Percentiles rank a stretch among this genome's conserved stretches.
phyloP scores from a whole-genome alignment of 2,113 vertebrate genomes.

The Tricholaema leucomelas region DNA sequence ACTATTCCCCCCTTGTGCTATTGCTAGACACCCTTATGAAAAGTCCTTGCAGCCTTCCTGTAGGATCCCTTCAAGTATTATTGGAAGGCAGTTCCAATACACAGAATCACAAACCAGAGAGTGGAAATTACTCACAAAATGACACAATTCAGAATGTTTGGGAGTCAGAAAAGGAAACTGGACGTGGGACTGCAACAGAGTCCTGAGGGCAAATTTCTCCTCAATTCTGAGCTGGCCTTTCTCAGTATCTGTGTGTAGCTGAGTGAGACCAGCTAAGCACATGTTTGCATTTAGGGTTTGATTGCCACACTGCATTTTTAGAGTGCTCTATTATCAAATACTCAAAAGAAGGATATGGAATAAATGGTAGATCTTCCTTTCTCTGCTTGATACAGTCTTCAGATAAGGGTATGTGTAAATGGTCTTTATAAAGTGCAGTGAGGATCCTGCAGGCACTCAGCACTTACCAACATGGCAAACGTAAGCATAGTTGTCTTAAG shows the following conservation, averaged over 20 bases:
- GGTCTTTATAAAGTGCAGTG: neutral
- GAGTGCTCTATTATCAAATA: neutral
- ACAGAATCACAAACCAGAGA: too few relatives aligned
- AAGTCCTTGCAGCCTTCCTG: too few relatives aligned
- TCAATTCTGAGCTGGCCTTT: neutral
- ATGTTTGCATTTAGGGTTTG: neutral
- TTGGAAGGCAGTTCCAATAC: too few relatives aligned
- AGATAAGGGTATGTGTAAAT: neutral
- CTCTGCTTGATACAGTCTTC: neutral
- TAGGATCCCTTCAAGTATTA: too few relatives aligned
- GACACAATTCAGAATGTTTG: neutral
- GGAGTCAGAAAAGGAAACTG: neutral
- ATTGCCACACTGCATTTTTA: neutral
- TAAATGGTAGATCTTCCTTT: neutral
- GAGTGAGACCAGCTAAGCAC: neutral
- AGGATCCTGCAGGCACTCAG: neutral
- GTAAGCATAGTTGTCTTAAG: neutral
- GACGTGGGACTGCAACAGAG: neutral
- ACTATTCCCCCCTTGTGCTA: too few relatives aligned
- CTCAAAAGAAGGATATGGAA: neutral
- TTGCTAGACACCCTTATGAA: too few relatives aligned
- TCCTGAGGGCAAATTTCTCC: neutral
- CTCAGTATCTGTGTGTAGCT: neutral
- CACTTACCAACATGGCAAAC: neutral
- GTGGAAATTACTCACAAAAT: too few relatives aligned